Evolutionary conservation across 2,113 vertebrate species (phyloP), one percentile per base, ranked within the genome.

Genomic region (Pituophis catenifer): DNA sequence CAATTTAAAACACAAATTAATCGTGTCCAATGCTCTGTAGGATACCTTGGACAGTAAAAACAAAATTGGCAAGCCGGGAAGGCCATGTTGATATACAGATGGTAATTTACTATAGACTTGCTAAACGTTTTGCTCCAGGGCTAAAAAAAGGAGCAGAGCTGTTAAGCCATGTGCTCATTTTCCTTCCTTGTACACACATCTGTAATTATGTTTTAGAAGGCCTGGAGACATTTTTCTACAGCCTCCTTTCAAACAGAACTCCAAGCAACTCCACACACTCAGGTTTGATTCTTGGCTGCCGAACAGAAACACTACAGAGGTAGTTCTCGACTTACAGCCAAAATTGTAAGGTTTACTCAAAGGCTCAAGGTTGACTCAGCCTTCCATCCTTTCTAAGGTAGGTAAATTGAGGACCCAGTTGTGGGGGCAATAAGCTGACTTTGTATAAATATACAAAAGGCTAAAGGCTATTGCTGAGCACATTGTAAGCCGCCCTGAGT

Each of bases 21-120:
- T 13, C 5, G 0, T 33, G 5, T 44, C 8, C 8, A 7, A 38
- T 9, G 75, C 17, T 38, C 7, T 1, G 33, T n/a, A 33, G 13
- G n/a, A 81, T 7, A 81, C n/a, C n/a, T 38, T 0, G 17, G 8
- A 21, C 33, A 44, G 75, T 21, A 21, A 44, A 44, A 44, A 81
- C 75, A 21, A 44, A 81, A 81, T 21, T 81, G 75, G 8, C 75
- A 21, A 19, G 75, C 8, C n/a, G 7, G 17, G 33, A 81, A 81
- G 17, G 33, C 75, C 19, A 81, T 21, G 70, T 3, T 21, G 75
- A 81, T 38, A 17, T 81, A 21, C 75, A 44, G 75, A 81, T 44
- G 75, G 33, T 81, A 44, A 81, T 81, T 81, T 81, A 81, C 75
- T 21, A 81, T 3, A 44, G 33, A 44, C 17, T 81, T 81, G 8